These are phyloP conservation scores for Pseudomugil tenellus DNA, from an alignment of 2,797 vertebrate genomes.

Conservation along the genomic window DNA sequence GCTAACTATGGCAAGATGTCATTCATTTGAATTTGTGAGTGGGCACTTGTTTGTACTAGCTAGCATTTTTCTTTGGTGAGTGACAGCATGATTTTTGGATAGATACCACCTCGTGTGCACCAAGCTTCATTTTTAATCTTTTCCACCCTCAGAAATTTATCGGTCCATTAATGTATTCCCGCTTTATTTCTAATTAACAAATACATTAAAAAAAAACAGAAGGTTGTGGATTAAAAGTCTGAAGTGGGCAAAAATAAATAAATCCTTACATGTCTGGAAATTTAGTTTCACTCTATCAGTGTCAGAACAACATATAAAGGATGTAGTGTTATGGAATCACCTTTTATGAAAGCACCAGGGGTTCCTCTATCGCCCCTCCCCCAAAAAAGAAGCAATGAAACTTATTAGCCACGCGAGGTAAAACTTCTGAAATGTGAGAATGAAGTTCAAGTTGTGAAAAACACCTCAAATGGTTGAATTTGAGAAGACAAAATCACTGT, in stretches of 20 bases:
- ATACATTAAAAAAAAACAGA: background rate
- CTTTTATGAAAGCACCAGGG: slow-evolving; percentile 74
- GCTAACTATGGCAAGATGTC: slow-evolving; percentile 35
- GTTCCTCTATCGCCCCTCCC: slow-evolving; percentile 43
- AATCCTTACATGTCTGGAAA: slow-evolving; percentile 36
- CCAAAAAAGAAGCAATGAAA: slow-evolving; percentile 52
- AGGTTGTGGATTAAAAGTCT: slow-evolving; percentile 31
- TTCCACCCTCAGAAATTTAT: slow-evolving; percentile 4
- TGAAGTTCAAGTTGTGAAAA: slow-evolving; percentile 60
- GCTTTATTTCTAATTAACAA: slow-evolving; percentile 13
- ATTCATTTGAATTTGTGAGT: slow-evolving; percentile 47
- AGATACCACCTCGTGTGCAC: slow-evolving; percentile 14
- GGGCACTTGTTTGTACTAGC: slow-evolving; percentile 73
- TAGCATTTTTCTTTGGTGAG: slow-evolving; percentile 74
- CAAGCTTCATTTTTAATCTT: slow-evolving; percentile 9
- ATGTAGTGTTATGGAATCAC: slow-evolving; percentile 66
- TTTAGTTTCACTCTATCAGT: slow-evolving; percentile 1
- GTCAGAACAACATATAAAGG: slow-evolving; percentile 35
- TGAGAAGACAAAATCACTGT: slow-evolving; percentile 35
- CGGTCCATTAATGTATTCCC: slow-evolving; percentile 7
- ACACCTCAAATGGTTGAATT: slow-evolving; percentile 44
- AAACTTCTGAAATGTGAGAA: slow-evolving; percentile 65
- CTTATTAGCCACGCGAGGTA: slow-evolving; percentile 55
- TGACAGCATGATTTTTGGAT: slow-evolving; percentile 37
- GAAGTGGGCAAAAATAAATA: slow-evolving; percentile 27